Base-by-base conservation (phyloP, 30 jellyfish, hydroid and myxozoan genomes). In the Turritopsis dohrnii region DNA sequence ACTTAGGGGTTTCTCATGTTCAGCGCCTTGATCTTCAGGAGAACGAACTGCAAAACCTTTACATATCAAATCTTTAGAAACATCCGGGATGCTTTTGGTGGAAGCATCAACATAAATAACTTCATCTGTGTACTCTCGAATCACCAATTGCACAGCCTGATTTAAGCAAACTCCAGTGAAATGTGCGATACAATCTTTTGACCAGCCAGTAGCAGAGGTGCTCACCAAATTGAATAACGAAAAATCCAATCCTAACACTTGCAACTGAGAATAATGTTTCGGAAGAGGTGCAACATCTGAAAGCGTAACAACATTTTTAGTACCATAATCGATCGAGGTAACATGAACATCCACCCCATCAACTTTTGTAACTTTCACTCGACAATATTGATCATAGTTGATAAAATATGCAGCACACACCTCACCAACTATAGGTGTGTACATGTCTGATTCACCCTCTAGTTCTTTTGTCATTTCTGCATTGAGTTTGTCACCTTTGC, bases 361-460 rank as follows among this genome's bases (percentile, higher is more conserved):
- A 23, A 69, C 60, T 16, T 29, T 41, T 41, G 66, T 74, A 76
- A 93, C 88, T 1, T 76, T 65, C 16, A 90, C 98, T 52, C 98
- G 95, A 71, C 84, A 93, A 91, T 87, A 93, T 26, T 87, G 81
- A 65, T 79, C 85, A 66, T 79, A 95, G 16, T 83, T 85, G 21
- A 88, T 72, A 71, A 88, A 88, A 74, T 79, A 88, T n/a, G 93
- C 98, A 20, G 94, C 88, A 81, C 96, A 88, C 25, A 79, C 87
- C 80, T 93, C 96, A 28, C 87, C 89, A 7, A 81, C 85, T 5
- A 52, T 65, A 18, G 98, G 96, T 23, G 30, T 18, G 82, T 71
- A 93, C 24, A 21, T 22, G 20, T 74, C 18, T 23, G 52, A 52
- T 23, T 29, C 52, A 31, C 66, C 19, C 28, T 18, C 28, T 1